phyloP scores from a whole-genome alignment of 2,888 invertebrate genomes.

The Chloroclystis v-ata region DNA sequence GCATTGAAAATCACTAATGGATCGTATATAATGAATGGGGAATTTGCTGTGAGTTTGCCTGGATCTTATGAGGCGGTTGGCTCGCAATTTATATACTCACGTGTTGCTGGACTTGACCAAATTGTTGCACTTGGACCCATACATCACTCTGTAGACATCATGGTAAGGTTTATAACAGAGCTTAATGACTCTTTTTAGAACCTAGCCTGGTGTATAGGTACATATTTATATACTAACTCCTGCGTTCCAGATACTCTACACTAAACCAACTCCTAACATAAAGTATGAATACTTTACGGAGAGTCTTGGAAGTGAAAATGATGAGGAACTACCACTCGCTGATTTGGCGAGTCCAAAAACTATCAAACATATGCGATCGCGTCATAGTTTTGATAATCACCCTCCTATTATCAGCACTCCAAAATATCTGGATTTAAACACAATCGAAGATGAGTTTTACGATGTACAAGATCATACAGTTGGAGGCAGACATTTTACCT shows the following conservation, averaged over 20 bases:
- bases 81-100: constrained; percentile 86
- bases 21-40: constrained; percentile 89
- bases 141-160: constrained; percentile 85
- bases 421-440: constrained; percentile 40
- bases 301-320: constrained; percentile 66
- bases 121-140: constrained; percentile 89
- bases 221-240: too few species aligned
- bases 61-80: constrained; percentile 89
- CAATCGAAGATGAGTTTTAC: constrained; percentile 43
- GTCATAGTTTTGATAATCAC: constrained; percentile 52
- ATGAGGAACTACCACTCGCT: constrained; percentile 47
- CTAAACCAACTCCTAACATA: constrained; percentile 91
- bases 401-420: constrained; percentile 31
- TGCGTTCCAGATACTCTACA: constrained; percentile 83
- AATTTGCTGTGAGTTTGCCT: constrained; percentile 85
- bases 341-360: constrained; percentile 47
- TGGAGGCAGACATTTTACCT: constrained; percentile 78
- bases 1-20: constrained; percentile 87
- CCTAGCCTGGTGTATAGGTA: too few species aligned
- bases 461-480: constrained; percentile 56
- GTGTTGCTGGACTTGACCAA: constrained; percentile 85
- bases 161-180: constrained; percentile 77
- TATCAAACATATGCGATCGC: constrained; percentile 56
- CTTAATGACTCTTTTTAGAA: too few species aligned
- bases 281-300: constrained; percentile 93